Evolutionary conservation across 2,888 invertebrate genomes (phyloP), one percentile per base, ranked within the genome.

Genomic region (Drosophila parthenogenetica): DNA sequence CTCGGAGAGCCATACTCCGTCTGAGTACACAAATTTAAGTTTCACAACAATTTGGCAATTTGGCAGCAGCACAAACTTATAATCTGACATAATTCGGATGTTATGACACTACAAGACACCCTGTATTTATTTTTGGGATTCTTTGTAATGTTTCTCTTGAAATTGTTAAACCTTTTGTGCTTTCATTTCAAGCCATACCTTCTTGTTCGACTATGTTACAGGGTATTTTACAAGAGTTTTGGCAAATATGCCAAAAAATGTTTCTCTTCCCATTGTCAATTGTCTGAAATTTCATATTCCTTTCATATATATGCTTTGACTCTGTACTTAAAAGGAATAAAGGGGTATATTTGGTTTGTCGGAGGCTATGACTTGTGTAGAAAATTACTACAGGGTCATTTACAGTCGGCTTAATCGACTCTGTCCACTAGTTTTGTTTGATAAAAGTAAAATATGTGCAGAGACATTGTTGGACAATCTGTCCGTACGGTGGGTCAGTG

Each of bases 171-270:
- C 22, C 22, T 22, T 35, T 35, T 29, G 3, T 29, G 5, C 5
- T 5, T 11, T 13, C 2, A 37, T 11, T 13, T 8, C 25, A 40
- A 16, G 11, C 13, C 32, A 11, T 8, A 10, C 10, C 8, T 8
- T 10, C 19, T 11, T 25, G 14, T 4, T 0, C 4, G 11, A 13
- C 2, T 16, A 8, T 17, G 11, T 8, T 35, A 11, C 10, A 51
- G 64, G 59, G 64, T 48, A 40, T 60, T 32, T 45, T 62, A 69
- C 37, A n/a, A 43, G 46, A 59, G 63, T 64, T 73, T 79, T 79
- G 50, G 60, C 29, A 73, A 82, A 79, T 83, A 77, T 80, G 70
- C 83, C 80, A 73, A 70, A 37, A 54, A 68, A 59, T 76, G 54
- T 51, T 55, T 19, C 13, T 13, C 39, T 37, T 3, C n/a, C n/a